A percentile compares a stretch with the other conserved stretches of the same genome.
These are phyloP conservation scores for Oxycera nigricornis DNA, from an alignment of 2,888 invertebrate genomes.

Conservation along the genomic window DNA sequence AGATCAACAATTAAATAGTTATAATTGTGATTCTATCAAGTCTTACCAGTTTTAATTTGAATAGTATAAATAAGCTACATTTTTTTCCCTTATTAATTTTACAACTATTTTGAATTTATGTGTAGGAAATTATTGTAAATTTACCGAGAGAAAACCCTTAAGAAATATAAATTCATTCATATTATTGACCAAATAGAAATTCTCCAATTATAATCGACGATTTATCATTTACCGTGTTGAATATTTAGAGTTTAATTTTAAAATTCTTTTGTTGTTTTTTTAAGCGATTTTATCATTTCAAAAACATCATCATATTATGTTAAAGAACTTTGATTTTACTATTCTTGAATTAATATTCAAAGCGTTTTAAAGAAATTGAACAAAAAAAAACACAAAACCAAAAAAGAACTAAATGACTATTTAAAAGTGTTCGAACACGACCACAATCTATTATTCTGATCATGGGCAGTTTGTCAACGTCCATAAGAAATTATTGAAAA, in stretches of 20 bases:
- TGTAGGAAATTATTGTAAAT: no score
- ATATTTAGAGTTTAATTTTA: neutral
- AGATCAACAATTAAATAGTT: no score
- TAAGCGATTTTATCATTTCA: neutral
- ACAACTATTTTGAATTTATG: no score
- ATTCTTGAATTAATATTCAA: neutral
- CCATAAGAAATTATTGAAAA: slow-evolving; percentile 50
- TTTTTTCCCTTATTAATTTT: no score
- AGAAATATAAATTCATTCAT: neutral
- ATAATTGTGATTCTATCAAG: no score
- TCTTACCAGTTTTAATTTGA: no score
- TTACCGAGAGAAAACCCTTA: no score
- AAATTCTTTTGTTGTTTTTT: neutral
- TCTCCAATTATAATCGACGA: neutral
- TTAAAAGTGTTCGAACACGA: slow-evolving; percentile 31
- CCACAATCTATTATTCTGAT: slow-evolving; percentile 55
- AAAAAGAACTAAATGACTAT: slow-evolving; percentile 35
- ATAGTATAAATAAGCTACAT: no score
- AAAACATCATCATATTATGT: slow-evolving; percentile 31
- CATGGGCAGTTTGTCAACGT: slow-evolving; percentile 61
- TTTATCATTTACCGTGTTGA: neutral
- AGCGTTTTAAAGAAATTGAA: slow-evolving; percentile 40
- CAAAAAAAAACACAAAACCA: slow-evolving; percentile 47
- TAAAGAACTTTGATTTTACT: neutral
- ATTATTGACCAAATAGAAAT: slow-evolving; percentile 14